A percentile compares a stretch with the other conserved stretches of the same genome.
Conservation (phyloP, 2,113 vertebrate species). For the Hippoglossus stenolepis region DNA sequence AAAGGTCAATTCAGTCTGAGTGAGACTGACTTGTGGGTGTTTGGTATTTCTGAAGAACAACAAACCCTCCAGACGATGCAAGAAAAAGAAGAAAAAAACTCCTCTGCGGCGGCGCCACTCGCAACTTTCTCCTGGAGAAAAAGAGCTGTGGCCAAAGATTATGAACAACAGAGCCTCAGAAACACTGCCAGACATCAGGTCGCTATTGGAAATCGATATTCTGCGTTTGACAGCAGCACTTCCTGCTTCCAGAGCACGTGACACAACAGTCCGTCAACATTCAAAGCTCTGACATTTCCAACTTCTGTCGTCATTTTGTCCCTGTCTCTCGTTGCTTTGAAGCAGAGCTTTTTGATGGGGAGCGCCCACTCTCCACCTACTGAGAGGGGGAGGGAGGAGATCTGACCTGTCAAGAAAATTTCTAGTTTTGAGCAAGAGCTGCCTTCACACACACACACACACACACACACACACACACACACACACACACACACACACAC, state of each 20-base stretch:
- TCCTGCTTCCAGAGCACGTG: slow-evolving; percentile 47
- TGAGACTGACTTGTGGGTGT: slow-evolving; percentile 43
- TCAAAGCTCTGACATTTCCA: slow-evolving; percentile 60
- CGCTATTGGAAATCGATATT: slow-evolving; percentile 67
- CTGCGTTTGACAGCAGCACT: slow-evolving; percentile 39
- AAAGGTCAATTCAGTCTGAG: slow-evolving; percentile 49
- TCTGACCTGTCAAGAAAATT: slow-evolving; percentile 26
- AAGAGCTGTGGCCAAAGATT: slow-evolving; percentile 30
- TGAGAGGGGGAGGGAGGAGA: slow-evolving; percentile 6
- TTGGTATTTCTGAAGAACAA: slow-evolving; percentile 46
- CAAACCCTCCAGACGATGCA: slow-evolving; percentile 45
- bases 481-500: background rate
- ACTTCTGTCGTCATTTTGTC: slow-evolving; percentile 52
- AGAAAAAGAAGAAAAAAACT: background rate
- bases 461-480: background rate
- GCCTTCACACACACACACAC: background rate
- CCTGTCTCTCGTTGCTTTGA: slow-evolving; percentile 45
- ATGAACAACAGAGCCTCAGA: slow-evolving; percentile 54
- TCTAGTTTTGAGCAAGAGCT: slow-evolving; percentile 1
- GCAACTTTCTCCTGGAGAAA: slow-evolving; percentile 13
- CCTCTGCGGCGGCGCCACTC: background rate
- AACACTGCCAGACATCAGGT: slow-evolving; percentile 52
- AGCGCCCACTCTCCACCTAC: slow-evolving; percentile 12
- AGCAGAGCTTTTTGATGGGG: slow-evolving; percentile 38
- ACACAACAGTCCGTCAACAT: slow-evolving; percentile 11